A percentile compares a stretch with the other conserved stretches of the same genome.
Evolutionary conservation across 2,888 invertebrate genomes (phyloP).

Genomic region (Apamea anceps): DNA sequence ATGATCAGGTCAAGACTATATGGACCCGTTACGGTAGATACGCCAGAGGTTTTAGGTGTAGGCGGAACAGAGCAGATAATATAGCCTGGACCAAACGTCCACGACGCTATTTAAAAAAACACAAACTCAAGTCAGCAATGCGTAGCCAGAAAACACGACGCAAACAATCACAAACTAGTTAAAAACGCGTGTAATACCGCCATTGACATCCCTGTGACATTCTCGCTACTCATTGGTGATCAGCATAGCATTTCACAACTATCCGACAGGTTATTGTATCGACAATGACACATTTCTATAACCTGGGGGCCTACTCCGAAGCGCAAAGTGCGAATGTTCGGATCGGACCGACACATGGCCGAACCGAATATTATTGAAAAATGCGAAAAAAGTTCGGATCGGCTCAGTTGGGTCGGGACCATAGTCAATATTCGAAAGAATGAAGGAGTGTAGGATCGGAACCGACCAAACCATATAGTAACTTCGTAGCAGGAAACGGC

Average conservation of each 20-base stretch:
- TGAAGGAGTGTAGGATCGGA: too few species aligned
- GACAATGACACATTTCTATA: too few species aligned
- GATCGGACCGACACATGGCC: too few species aligned
- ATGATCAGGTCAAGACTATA: conserved; percentile 1
- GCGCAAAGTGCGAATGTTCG: too few species aligned
- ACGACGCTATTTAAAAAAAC: background rate
- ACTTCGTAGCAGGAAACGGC: too few species aligned
- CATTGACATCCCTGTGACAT: background rate
- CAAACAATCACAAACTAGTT: background rate
- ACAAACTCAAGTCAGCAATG: background rate
- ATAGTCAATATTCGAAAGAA: too few species aligned
- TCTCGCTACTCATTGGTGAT: background rate
- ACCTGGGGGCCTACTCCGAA: too few species aligned
- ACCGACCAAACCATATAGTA: too few species aligned
- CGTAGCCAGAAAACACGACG: background rate
- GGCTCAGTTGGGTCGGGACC: too few species aligned
- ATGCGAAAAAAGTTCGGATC: too few species aligned
- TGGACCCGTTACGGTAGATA: background rate
- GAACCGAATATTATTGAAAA: too few species aligned
- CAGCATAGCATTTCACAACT: background rate
- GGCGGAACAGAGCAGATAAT: conserved; percentile 10
- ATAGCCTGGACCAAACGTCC: background rate
- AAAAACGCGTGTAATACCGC: background rate
- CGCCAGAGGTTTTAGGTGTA: conserved; percentile 22
- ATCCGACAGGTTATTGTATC: too few species aligned